Percentiles rank a stretch among this genome's conserved stretches.
Conservation (phyloP, 2,797 vertebrate species). For the Podarcis lilfordi region DNA sequence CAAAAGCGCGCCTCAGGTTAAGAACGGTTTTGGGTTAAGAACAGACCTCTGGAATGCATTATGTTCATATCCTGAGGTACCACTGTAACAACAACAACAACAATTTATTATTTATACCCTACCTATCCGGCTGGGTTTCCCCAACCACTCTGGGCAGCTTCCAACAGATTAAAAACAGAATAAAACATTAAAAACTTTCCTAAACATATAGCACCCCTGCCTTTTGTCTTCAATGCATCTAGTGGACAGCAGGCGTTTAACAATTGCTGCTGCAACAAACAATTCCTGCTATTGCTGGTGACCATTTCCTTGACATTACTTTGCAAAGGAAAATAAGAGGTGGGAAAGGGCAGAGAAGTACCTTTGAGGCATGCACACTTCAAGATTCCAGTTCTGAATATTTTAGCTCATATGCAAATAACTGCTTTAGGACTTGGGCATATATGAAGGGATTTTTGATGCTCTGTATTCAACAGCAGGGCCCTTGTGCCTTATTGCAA, state of each 20-base stretch:
- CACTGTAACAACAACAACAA: too few relatives aligned
- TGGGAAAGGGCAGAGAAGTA: conserved; percentile 24
- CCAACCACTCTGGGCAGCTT: too few relatives aligned
- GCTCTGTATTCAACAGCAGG: neutral
- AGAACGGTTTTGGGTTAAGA: too few relatives aligned
- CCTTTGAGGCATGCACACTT: neutral
- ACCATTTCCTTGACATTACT: conserved; percentile 33
- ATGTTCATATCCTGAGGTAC: too few relatives aligned
- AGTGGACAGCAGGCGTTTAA: neutral
- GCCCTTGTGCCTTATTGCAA: neutral
- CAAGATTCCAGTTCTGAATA: neutral
- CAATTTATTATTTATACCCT: too few relatives aligned
- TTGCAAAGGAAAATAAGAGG: conserved; percentile 16
- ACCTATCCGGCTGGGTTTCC: too few relatives aligned
- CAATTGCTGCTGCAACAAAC: fast-evolving
- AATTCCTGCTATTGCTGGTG: conserved; percentile 12
- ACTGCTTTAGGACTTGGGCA: neutral
- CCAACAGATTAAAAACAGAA: too few relatives aligned
- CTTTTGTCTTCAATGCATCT: neutral
- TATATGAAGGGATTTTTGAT: neutral
- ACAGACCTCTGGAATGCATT: too few relatives aligned
- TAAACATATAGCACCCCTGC: too few relatives aligned
- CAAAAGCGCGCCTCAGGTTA: too few relatives aligned
- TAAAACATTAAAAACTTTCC: too few relatives aligned
- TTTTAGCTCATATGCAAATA: neutral